Evolutionary conservation across 1,140 invertebrate genomes (phyloP), one percentile per base, ranked within the genome.

Genomic region (Lineus longissimus): DNA sequence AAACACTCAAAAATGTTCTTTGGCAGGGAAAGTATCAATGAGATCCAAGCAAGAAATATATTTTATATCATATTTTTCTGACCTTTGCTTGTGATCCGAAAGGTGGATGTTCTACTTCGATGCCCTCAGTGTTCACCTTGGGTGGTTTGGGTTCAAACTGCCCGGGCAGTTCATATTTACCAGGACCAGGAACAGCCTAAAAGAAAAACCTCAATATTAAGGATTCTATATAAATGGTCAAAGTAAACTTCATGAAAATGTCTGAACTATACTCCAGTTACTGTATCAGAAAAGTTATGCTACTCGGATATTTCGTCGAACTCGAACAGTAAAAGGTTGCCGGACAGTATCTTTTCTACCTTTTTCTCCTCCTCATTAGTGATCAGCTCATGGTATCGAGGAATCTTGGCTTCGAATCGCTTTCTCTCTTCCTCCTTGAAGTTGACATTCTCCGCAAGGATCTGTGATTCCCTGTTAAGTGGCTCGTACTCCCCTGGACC

Each of bases 401-500:
- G 78, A 57, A 82, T 71, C 47, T 69, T 70, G 2, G 79, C 64
- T 59, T 81, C 78, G 54, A 68, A 75, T 47, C 69, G 40, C 58
- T 69, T 63, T 22, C 55, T 57, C 45, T 76, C 73, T 33, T 73
- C 72, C n/a, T 64, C 59, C 23, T 55, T 41, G 1, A 76, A 65
- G 66, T 82, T 80, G 15, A 72, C 11, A 63, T 82, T 79, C 66
- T 79, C 74, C 2, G 69, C 62, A 59, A 65, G 64, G 11, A 61
- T 29, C 13, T 54, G 51, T 2, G 67, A 2, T 30, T 73, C 70
- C 2, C 45, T 27, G 31, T 62, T 51, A 55, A 67, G 74, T 0
- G 77, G 75, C n/a, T 82, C 78, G 67, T 82, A 82, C 55, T 79
- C 75, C 2, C 78, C 79, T 1, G 80, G 80, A 4, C 79, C 80